Base-by-base conservation (phyloP, 2,797 vertebrate genomes). In the Limnodromus scolopaceus region DNA sequence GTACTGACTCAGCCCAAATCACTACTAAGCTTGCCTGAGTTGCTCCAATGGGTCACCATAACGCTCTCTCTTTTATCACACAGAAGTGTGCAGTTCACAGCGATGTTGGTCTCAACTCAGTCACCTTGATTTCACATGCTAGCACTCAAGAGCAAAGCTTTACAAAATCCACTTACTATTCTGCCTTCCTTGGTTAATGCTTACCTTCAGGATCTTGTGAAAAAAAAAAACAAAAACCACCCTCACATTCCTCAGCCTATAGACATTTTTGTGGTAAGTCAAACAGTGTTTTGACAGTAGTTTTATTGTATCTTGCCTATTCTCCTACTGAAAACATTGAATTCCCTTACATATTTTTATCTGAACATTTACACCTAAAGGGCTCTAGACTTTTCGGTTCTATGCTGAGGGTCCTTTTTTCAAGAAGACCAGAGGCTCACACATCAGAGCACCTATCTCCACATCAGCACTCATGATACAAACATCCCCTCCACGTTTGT, bases 21-120 rank as follows among this genome's bases (percentile, higher is more conserved):
- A 79, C 87, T 63, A 51, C 65, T 79, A 82, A 86, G 55, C 68
- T 77, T 95, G 80, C 72, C 36, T 0, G 2, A 90, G 39, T 58
- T 91, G 36, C 76, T 93, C 36, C 63, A 93, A 23, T 22, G 58
- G 83, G 87, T 95, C 85, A 84, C 65, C 38, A n/a, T 45, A 90
- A 72, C 0, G 1, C 25, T 84, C 51, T 86, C 43, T 13, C 64
- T 93, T 86, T 90, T 58, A 93, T 81, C 80, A 90, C 27, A 65
- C 10, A 84, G 39, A 68, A 92, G 25, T 11, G 25, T 92, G 80
- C 2, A 2, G 39, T 72, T 92, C 76, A 64, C 77, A 66, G 77
- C 79, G 74, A 95, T 74, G 55, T 12, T 92, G 66, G 43, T 89
- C 55, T 74, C 89, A 76, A 46, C 89, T 66, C 75, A 57, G 39